Base-by-base conservation (phyloP, 2,113 vertebrate species). In the Dipodomys ordii region DNA sequence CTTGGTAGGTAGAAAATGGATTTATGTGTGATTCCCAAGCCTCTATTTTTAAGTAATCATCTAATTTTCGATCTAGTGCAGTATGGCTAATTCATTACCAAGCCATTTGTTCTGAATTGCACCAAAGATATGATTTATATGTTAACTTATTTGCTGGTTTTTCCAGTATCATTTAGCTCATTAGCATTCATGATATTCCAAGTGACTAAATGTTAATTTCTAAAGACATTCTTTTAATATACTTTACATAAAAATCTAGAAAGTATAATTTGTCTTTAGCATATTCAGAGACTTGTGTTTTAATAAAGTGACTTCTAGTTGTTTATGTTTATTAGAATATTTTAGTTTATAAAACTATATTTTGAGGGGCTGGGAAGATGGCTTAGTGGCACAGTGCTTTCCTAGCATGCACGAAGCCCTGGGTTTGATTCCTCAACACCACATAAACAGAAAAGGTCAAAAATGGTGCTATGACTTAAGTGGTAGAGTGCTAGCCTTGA, bases 171-270 rank as follows among this genome's bases (percentile, higher is more conserved):
- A n/a, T 4, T 91, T 93, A 69, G 0, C 0, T 49, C 67, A 69
- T 93, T 67, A 60, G 2, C 71, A 92, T 91, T 74, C 23, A 60
- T 68, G 49, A 82, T 93, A 32, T 49, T 92, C 69, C 60, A 44
- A 95, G 77, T 83, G 28, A 6, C 71, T 81, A 82, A 62, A 74
- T 65, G 23, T 22, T 90, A 19, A 69, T 90, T 93, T 76, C 49
- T 39, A 19, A 95, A 87, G 22, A 2, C 8, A 83, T 87, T 93
- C 73, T 96, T 32, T 84, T 89, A 92, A 19, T 88, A 8, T 60
- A 91, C 2, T 83, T 86, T 71, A 74, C 39, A 67, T 49, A 74
- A 88, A 39, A 77, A 67, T 62, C 67, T 71, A 80, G 64, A 88
- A 89, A 80, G 3, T 4, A 16, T 74, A 71, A 49, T 76, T 95